Base-by-base conservation (phyloP, 1,140 invertebrate species). In the Caenorhabditis latens region DNA sequence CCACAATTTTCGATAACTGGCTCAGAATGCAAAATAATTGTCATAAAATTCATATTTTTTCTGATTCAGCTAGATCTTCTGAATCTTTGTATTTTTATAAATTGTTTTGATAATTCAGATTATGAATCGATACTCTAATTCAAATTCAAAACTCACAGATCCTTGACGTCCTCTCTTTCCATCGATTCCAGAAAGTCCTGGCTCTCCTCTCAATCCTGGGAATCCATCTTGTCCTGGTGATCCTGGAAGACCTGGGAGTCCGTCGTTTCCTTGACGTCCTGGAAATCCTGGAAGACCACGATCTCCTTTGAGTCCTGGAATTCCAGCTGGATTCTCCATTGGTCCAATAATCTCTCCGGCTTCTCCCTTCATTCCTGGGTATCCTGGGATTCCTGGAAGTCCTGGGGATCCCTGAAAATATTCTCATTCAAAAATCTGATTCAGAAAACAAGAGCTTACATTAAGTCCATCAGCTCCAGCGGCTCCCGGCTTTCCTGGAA, bases 261-360 rank as follows among this genome's bases (percentile, higher is more conserved):
- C 89, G 14, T 83, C 88, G 16, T 71, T 61, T 61, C 88, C 86
- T 53, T 71, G 84, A 55, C 48, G 50, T 55, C 86, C 88, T 58
- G 88, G 88, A 40, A 82, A 24, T 79, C 88, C 88, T 53, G 88
- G 88, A 32, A 65, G 83, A 53, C 88, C 88, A 46, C 71, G 65
- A 53, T 87, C 86, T 87, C 88, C 88, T 75, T 89, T 89, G 11
- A 58, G 42, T 84, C 89, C 89, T 46, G 55, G 55, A 65, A 89
- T 57, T 85, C 89, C 89, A 63, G 88, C 85, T 21, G 89, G 89
- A 40, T 92, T 92, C 61, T 92, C 91, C 90, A 92, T 91, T n/a
- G 91, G 91, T 19, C 91, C 91, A 42, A 90, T 71, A 43, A 92
- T 88, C 71, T 92, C 91, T 71, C 91, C 91, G 79, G 91, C 88